Base-by-base conservation (phyloP, 2,113 vertebrate genomes). In the Phylloscopus whistleri region DNA sequence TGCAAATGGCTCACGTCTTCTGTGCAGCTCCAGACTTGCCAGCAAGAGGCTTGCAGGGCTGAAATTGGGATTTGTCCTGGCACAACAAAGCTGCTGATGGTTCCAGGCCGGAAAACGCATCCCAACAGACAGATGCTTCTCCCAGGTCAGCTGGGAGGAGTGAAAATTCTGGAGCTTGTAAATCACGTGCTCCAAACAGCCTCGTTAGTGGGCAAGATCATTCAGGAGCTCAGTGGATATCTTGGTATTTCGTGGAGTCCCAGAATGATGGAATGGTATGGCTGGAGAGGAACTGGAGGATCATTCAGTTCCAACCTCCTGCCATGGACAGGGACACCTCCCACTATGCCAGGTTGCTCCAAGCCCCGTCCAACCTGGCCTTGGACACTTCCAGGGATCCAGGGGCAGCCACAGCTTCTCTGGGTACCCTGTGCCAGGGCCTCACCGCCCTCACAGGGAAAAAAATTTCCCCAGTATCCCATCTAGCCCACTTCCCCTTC, bases 21-120 rank as follows among this genome's bases (percentile, higher is more conserved):
- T 5, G 31, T 67, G 72, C 95, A 92, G 48, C n/a, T 91, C 76
- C 88, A 86, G 92, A 93, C 90, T 90, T 84, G 92, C 72, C 85
- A 92, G 63, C 20, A 52, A 59, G 80, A 90, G 48, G 13, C 37
- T 91, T 87, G 84, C 52, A 89, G 90, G 75, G 67, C 67, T 62
- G 67, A 69, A 95, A 81, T 4, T 55, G 62, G 26, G 75, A 88
- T 88, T 94, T 93, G 83, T 74, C 59, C 70, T 77, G 87, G 93
- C 90, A 90, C 85, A 92, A 77, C 51, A 59, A 75, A 89, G 10
- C 41, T 89, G 77, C 85, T 88, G 79, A 72, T 1, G 4, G 52
- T 74, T 95, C 78, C 9, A 11, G 85, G 37, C 59, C 6, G 70
- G 83, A 86, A 93, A 72, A 78, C 72, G 35, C 66, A 87, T 55